Conservation (phyloP, 2,113 vertebrate species). For the Sinocyclocheilus maitianheensis region DNA sequence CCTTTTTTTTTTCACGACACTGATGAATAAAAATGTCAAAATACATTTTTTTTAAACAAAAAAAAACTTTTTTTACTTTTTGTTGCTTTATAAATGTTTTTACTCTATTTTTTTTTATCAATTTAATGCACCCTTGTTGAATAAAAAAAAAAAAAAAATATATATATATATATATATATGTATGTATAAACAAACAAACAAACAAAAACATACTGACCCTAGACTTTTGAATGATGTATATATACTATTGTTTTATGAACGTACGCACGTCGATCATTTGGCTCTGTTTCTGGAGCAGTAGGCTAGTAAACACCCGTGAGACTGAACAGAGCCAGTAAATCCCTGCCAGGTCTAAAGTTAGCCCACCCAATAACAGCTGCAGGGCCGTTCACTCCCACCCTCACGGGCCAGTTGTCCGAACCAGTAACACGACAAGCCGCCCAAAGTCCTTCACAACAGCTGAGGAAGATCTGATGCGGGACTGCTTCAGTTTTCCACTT, state of each 20-base stretch:
- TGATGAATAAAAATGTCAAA: no score
- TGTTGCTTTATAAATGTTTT: no score
- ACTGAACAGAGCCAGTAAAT: constrained; percentile 54
- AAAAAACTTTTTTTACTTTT: no score
- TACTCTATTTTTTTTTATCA: no score
- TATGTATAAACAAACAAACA: no score
- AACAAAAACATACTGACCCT: no score
- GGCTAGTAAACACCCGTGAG: background rate
- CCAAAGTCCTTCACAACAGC: constrained; percentile 68
- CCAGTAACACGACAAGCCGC: constrained; percentile 61
- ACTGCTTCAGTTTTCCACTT: constrained; percentile 28
- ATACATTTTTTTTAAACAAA: no score
- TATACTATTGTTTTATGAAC: background rate
- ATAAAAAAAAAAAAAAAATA: no score
- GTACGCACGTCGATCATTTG: background rate
- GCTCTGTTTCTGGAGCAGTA: background rate
- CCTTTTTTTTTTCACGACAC: no score
- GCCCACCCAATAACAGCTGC: constrained; percentile 71
- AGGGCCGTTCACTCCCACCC: constrained; percentile 50
- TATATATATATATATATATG: no score
- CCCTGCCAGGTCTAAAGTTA: constrained; percentile 74
- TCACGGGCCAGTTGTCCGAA: constrained; percentile 64
- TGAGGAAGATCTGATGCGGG: constrained; percentile 55
- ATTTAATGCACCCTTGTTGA: no score
- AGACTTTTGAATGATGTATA: no score